Evolutionary conservation across 2,113 vertebrate genomes (phyloP).

Genomic region (Poicephalus meyeri): DNA sequence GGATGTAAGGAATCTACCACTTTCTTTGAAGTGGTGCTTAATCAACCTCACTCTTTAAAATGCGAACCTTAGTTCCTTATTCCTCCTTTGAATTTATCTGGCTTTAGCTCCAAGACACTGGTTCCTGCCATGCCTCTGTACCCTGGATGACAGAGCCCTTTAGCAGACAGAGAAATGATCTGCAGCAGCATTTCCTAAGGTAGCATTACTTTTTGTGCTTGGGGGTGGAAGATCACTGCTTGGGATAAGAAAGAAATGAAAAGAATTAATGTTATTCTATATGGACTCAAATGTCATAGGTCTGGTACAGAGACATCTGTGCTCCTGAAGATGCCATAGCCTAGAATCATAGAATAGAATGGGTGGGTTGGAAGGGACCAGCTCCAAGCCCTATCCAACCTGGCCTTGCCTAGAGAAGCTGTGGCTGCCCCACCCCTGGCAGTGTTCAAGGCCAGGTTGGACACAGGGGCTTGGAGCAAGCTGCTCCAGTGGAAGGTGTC

Average conservation of each 20-base stretch:
- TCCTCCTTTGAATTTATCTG: background rate
- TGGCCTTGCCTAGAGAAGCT: background rate
- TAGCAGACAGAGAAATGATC: background rate
- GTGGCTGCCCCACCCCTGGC: background rate
- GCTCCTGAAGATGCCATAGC: background rate
- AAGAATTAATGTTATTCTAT: background rate
- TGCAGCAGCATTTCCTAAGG: background rate
- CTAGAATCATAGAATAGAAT: background rate
- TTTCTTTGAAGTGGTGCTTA: background rate
- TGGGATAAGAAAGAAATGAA: background rate
- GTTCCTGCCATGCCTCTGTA: background rate
- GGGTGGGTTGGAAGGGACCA: background rate
- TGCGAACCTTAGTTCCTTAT: background rate
- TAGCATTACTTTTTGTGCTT: background rate
- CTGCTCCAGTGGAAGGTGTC: background rate
- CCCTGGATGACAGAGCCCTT: background rate
- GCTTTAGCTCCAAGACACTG: background rate
- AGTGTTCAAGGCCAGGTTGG: background rate
- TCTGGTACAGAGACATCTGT: background rate
- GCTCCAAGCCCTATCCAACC: background rate
- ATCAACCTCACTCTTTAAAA: background rate
- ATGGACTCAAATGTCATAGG: background rate
- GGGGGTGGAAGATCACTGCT: background rate
- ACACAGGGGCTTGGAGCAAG: background rate
- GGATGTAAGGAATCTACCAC: background rate